phyloP scores from a whole-genome alignment of 2,113 vertebrate species.

The Tenrec ecaudatus region DNA sequence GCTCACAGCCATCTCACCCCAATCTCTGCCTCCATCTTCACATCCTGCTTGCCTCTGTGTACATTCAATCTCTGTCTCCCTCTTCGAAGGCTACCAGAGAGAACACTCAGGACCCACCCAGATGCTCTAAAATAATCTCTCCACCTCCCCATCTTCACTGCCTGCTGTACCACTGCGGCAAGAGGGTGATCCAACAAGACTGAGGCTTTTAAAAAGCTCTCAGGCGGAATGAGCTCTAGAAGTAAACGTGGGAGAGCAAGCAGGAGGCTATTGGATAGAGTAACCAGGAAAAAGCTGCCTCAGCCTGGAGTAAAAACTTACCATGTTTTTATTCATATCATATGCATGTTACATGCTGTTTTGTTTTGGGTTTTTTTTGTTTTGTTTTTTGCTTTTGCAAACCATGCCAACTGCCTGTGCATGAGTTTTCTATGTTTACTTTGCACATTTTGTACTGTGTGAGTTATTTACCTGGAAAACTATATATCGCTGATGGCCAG shows the following conservation, averaged over 20 bases:
- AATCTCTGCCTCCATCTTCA: not conserved
- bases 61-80: not conserved
- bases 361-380: too few species aligned
- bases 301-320: not conserved
- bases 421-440: too few species aligned
- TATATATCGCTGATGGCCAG: not conserved
- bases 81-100: not conserved
- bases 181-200: not conserved
- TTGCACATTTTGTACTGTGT: not conserved
- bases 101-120: not conserved
- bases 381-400: too few species aligned
- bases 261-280: not conserved
- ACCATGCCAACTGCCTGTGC: too few species aligned
- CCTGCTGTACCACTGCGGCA: not conserved
- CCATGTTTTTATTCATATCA: not conserved
- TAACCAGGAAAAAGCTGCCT: not conserved
- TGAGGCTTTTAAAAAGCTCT: slow-evolving; percentile 47
- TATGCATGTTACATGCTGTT: too few species aligned
- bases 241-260: not conserved
- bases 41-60: not conserved
- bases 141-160: not conserved
- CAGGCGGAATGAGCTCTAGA: not conserved
- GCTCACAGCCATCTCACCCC: not conserved
- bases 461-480: not conserved
- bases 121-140: not conserved